Base-by-base conservation (phyloP, 1,140 invertebrate genomes). In the Hycleus cichorii region DNA sequence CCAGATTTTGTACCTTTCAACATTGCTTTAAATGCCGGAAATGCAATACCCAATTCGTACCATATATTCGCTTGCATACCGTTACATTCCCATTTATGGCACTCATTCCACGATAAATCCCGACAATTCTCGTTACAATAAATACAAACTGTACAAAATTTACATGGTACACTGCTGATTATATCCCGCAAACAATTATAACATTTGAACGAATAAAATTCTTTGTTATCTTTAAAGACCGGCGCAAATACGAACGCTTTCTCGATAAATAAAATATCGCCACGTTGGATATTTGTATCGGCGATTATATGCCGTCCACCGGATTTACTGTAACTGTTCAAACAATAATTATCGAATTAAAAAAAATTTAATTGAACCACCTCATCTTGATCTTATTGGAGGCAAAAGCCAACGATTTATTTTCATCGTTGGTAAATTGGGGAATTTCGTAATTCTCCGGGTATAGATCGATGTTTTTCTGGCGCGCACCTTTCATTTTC, bases 31-130 rank as follows among this genome's bases (percentile, higher is more conserved):
- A 89, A 68, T 53, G 84, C 86, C 47, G 91, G 77, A 74, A 91
- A 87, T 27, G 83, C 87, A 61, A 91, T 86, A 6, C 90, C 90
- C 47, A 91, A 80, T 47, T 81, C 80, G 39, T 78, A 74, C 72
- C 86, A 82, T 52, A 87, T 72, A 38, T 77, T 74, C 39, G 84
- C 77, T 64, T 78, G 76, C 62, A 80, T 80, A 18, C 81, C 83
- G 46, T 74, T 68, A 71, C 90, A 94, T 75, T 93, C 90, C 80
- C 81, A 87, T 58, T 78, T 74, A 73, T 94, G 90, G 72, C 83
- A 85, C 11, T 68, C 69, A 1, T 73, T 60, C 79, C 81, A 85
- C 1, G 84, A 82, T 44, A 75, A 65, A 18, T 74, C 63, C 25
- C 75, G 74, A 73, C 91, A 94, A 26, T 74, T 66, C 53, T 78